Evolutionary conservation across 1,140 invertebrate species (phyloP).

Genomic region (Temnothorax curvispinosus): DNA sequence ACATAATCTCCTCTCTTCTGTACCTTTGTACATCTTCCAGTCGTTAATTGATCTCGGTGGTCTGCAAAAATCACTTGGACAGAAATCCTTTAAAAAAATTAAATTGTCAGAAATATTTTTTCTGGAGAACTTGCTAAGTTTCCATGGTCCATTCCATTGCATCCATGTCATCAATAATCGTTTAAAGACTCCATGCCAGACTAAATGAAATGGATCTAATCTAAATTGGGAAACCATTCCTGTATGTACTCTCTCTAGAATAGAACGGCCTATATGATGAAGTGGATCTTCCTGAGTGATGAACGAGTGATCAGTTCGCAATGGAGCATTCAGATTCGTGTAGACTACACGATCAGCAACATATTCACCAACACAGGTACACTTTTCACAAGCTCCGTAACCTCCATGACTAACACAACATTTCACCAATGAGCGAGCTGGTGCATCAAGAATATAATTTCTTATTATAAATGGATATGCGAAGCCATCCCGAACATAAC

Average conservation of each 20-base stretch:
- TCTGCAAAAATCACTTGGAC: not conserved
- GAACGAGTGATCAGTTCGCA: too few relatives aligned
- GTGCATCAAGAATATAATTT: not conserved
- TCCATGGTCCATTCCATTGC: not conserved
- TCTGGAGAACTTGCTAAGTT: not conserved
- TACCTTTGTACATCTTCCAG: not conserved
- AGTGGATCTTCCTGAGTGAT: too few relatives aligned
- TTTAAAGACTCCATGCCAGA: not conserved
- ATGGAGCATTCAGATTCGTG: too few relatives aligned
- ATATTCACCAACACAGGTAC: too few relatives aligned
- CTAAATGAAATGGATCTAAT: not conserved
- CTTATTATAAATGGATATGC: not conserved
- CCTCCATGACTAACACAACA: not conserved
- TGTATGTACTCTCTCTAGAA: not conserved
- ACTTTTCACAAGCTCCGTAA: not conserved
- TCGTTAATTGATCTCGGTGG: not conserved
- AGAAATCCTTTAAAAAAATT: not conserved
- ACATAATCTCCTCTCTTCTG: not conserved
- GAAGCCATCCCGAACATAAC: not conserved
- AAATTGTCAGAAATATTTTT: too few relatives aligned
- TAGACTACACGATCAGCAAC: too few relatives aligned
- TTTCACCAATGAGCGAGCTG: not conserved
- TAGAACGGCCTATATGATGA: not conserved
- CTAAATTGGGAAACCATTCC: too few relatives aligned
- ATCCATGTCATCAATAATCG: not conserved